Conservation (phyloP, 2,797 vertebrate genomes). For the Clarias pachynema region DNA sequence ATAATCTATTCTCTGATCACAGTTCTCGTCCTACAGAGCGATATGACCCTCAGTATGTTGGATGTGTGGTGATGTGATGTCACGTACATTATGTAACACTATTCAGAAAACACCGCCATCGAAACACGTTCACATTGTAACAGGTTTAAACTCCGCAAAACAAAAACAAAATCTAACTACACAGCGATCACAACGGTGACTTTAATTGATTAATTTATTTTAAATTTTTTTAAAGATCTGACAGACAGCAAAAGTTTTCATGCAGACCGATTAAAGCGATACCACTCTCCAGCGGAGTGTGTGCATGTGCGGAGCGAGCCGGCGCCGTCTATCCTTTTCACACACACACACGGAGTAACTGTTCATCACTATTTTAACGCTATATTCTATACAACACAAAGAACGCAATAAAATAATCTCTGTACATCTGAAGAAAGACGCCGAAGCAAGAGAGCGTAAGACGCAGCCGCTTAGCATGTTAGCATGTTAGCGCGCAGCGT, state of each 20-base stretch:
- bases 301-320: not conserved
- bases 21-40: not conserved
- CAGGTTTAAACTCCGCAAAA: conserved; percentile 28
- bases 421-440: conserved; percentile 37
- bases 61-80: conserved; percentile 12
- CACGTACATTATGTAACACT: conserved; percentile 15
- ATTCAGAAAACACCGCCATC: conserved; percentile 27
- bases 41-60: not conserved
- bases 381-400: conserved; percentile 40
- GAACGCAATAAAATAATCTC: conserved; percentile 31
- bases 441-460: not conserved
- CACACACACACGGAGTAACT: not conserved
- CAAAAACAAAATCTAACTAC: conserved; percentile 19
- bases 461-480: too few species aligned
- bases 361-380: conserved; percentile 23
- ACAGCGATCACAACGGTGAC: conserved; percentile 45
- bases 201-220: not conserved
- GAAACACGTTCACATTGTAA: conserved; percentile 27
- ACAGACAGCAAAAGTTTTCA: conserved; percentile 37
- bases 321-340: not conserved
- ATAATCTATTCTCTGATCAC: conserved; percentile 14
- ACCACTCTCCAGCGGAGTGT: conserved; percentile 26
- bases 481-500: not conserved
- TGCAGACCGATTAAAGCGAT: conserved; percentile 44
- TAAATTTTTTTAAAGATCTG: conserved; percentile 12